Percentiles rank a stretch among this genome's conserved stretches.
These are phyloP conservation scores for Oreochromis spilurus DNA, from an alignment of 2,113 vertebrate genomes.

Conservation along the genomic window DNA sequence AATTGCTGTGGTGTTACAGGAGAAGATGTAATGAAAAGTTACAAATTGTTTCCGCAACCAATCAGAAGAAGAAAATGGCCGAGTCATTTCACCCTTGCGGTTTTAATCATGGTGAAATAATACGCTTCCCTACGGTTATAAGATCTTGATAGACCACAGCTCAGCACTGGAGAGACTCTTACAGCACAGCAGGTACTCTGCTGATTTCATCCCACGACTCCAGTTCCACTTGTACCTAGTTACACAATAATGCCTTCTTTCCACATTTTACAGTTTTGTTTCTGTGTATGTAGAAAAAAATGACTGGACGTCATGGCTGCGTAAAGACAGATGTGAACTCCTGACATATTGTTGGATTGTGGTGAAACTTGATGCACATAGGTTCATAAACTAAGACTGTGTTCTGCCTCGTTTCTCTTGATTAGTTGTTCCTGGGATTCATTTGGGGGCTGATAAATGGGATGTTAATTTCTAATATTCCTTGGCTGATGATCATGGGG, in stretches of 20 bases:
- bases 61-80: slow-evolving; percentile 42
- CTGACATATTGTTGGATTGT: background rate
- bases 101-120: slow-evolving; percentile 61
- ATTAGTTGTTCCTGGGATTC: background rate
- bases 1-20: slow-evolving; percentile 28
- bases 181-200: slow-evolving; percentile 1
- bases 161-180: background rate
- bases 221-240: background rate
- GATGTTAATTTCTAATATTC: background rate
- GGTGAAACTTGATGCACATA: background rate
- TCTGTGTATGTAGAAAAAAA: background rate
- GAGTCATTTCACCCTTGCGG: slow-evolving; percentile 42
- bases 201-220: background rate
- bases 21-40: slow-evolving; percentile 56
- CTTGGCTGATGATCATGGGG: background rate
- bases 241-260: slow-evolving; percentile 3
- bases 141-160: background rate
- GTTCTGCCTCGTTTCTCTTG: background rate
- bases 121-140: slow-evolving; percentile 31
- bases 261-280: slow-evolving; percentile 48
- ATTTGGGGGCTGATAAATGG: background rate
- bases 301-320: background rate
- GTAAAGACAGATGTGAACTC: background rate
- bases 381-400: background rate
- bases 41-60: slow-evolving; percentile 60